Evolutionary conservation across 2,888 invertebrate genomes (phyloP).

Genomic region (Gortyna flavago): DNA sequence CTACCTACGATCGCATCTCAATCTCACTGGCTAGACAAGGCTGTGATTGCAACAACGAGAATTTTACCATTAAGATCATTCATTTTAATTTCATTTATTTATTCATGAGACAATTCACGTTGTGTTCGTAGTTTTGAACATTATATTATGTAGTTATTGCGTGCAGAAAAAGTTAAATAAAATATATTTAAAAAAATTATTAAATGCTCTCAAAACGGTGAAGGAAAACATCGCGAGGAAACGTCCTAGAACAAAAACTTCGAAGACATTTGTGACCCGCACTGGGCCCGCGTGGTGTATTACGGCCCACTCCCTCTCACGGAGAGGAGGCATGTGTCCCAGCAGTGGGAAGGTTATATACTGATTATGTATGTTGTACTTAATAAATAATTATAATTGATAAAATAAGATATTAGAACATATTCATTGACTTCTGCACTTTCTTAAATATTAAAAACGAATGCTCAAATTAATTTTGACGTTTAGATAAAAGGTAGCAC

Average conservation of each 20-base stretch:
- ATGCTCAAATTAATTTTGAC: not conserved
- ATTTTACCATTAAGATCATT: not conserved
- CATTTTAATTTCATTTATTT: not conserved
- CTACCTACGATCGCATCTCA: not conserved
- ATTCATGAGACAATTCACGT: not conserved
- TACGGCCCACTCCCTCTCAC: too few relatives aligned
- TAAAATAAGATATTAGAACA: not conserved
- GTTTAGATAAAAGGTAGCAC: not conserved
- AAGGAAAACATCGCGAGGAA: too few relatives aligned
- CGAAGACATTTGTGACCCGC: too few relatives aligned
- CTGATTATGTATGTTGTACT: too few relatives aligned
- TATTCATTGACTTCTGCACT: not conserved
- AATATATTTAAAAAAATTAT: too few relatives aligned
- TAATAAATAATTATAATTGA: not conserved
- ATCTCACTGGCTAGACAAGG: not conserved
- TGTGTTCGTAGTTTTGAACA: too few relatives aligned
- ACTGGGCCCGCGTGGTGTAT: too few relatives aligned
- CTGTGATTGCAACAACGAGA: not conserved
- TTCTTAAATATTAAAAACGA: not conserved
- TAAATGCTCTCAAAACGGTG: too few relatives aligned
- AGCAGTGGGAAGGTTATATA: too few relatives aligned
- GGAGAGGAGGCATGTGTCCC: too few relatives aligned
- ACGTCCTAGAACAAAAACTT: too few relatives aligned
- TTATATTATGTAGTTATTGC: too few relatives aligned
- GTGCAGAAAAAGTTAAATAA: not conserved